Conservation (phyloP, 1,140 invertebrate genomes). For the Zaprionus camerounensis region DNA sequence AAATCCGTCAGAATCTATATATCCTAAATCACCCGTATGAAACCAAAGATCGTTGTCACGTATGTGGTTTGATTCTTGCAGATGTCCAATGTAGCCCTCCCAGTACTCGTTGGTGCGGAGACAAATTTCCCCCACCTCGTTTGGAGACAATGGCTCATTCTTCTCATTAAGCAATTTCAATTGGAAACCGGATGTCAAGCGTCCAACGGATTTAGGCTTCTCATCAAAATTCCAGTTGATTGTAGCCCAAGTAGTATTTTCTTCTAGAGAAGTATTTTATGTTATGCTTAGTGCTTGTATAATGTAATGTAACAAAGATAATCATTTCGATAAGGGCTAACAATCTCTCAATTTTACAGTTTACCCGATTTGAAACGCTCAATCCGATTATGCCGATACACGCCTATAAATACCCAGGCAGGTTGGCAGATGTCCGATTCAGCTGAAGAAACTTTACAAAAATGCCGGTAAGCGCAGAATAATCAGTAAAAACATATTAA, state of each 20-base stretch:
- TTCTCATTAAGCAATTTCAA: conserved; percentile 84
- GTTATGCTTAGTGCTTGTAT: no score
- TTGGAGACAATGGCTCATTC: conserved; percentile 85
- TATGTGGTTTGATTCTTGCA: conserved; percentile 85
- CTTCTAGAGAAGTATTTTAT: no score
- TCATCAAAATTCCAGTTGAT: conserved; percentile 32
- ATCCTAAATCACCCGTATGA: conserved; percentile 89
- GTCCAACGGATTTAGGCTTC: conserved; percentile 39
- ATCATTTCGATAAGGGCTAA: no score
- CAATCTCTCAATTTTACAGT: no score
- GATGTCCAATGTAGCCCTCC: conserved; percentile 83
- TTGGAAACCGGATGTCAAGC: conserved; percentile 51
- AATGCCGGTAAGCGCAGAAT: no score
- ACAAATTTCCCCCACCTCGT: conserved; percentile 88
- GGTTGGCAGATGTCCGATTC: no score
- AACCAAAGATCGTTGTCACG: conserved; percentile 88
- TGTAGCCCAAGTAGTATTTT: conserved; percentile 7
- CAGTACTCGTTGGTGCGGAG: conserved; percentile 67
- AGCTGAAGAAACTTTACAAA: no score
- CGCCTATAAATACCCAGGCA: no score
- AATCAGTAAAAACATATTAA: no score
- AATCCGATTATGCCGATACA: no score
- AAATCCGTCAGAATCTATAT: conserved; percentile 87
- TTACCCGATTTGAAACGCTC: no score
- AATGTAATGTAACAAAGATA: no score